Conservation (phyloP, 2,797 vertebrate species). For the Gallinago stenura region DNA sequence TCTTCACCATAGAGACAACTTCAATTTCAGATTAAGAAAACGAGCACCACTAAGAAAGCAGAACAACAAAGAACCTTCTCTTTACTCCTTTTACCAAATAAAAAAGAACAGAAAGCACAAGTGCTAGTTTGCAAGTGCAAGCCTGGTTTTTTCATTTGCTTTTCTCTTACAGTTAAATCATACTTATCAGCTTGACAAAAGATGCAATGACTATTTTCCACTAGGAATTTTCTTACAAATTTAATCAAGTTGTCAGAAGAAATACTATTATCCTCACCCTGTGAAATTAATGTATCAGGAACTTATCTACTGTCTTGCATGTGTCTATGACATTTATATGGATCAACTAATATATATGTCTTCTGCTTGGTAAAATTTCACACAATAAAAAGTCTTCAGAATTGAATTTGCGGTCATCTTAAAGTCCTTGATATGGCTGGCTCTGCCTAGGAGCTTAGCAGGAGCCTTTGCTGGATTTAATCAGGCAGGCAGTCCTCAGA, state of each 20-base stretch:
- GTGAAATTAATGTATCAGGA: conserved; percentile 26
- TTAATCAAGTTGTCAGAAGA: conserved; percentile 20
- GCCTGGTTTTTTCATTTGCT: background rate
- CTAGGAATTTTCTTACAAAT: background rate
- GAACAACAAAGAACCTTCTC: background rate
- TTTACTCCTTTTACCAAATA: background rate
- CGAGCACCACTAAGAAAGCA: background rate
- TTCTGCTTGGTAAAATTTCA: background rate
- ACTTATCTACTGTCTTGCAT: background rate
- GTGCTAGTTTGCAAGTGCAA: background rate
- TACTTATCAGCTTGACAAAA: background rate
- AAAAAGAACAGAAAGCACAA: background rate
- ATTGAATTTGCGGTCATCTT: background rate
- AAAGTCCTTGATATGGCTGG: conserved; percentile 1
- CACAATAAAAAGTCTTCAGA: background rate
- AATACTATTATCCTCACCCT: background rate
- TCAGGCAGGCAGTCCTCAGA: conserved; percentile 40
- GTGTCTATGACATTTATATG: background rate
- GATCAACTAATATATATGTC: background rate
- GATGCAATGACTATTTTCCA: background rate
- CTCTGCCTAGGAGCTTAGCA: conserved; percentile 17
- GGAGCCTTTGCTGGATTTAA: conserved; percentile 33
- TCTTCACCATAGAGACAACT: background rate
- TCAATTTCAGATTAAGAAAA: background rate
- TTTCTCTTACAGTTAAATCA: background rate